Percentiles rank a stretch among this genome's conserved stretches.
Conservation (phyloP, 2,113 vertebrate genomes). For the Lynx canadensis region DNA sequence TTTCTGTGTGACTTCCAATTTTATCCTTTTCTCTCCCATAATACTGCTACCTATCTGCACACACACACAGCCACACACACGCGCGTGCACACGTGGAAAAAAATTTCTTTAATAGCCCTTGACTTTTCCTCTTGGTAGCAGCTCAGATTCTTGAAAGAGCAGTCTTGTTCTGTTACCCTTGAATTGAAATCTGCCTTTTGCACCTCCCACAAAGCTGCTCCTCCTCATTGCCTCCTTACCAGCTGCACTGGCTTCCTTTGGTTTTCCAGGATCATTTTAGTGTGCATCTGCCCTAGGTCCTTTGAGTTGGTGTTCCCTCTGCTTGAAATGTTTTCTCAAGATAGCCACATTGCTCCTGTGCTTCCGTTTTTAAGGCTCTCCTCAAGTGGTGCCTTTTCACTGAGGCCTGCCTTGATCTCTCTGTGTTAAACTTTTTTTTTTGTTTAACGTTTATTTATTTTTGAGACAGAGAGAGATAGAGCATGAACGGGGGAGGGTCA, state of each 20-base stretch:
- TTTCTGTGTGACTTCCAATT: background rate
- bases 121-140: background rate
- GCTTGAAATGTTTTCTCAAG: background rate
- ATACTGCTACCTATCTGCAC: background rate
- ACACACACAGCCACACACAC: background rate
- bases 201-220: background rate
- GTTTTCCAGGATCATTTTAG: background rate
- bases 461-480: no score
- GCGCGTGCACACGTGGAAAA: rapidly evolving
- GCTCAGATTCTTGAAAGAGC: background rate
- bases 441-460: no score
- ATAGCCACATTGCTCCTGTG: background rate
- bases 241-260: background rate
- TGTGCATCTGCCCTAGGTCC: background rate
- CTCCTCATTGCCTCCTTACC: background rate
- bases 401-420: background rate
- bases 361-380: background rate
- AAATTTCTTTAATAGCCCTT: background rate
- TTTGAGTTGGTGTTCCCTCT: background rate
- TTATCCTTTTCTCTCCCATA: background rate
- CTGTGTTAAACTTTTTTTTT: background rate
- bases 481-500: no score
- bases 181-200: background rate
- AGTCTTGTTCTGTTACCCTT: background rate
- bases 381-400: background rate